Conservation (phyloP, 2,888 invertebrate species). For the Xestia xanthographa region DNA sequence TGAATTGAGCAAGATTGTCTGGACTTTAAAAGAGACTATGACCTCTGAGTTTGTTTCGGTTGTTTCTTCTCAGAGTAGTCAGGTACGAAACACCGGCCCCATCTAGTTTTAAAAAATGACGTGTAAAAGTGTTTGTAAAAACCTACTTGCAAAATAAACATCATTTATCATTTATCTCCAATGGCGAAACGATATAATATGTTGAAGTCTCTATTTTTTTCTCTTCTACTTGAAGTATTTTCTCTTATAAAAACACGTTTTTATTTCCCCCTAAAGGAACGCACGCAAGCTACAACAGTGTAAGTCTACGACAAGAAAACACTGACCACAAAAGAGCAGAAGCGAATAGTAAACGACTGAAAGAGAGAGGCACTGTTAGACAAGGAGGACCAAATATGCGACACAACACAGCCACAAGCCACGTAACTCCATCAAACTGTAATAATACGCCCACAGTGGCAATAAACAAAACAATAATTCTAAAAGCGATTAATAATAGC, state of each 20-base stretch:
- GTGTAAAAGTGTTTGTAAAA: too few species aligned
- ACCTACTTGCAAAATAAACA: too few species aligned
- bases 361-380: constrained; percentile 5
- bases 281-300: neutral
- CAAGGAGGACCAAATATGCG: neutral
- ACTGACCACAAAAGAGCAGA: neutral
- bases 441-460: constrained; percentile 39
- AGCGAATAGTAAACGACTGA: neutral
- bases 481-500: constrained; percentile 76
- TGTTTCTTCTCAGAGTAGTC: too few species aligned
- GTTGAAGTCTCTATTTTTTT: too few species aligned
- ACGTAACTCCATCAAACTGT: constrained; percentile 51
- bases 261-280: neutral
- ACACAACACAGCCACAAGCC: constrained; percentile 35
- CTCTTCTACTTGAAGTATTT: neutral
- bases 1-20: too few species aligned
- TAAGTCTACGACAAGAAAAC: neutral
- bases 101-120: too few species aligned
- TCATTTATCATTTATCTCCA: too few species aligned
- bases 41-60: too few species aligned
- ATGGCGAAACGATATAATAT: neutral
- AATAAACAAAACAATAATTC: constrained; percentile 74
- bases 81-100: too few species aligned
- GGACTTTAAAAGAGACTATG: too few species aligned
- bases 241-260: neutral